Base-by-base conservation (phyloP, 2,888 invertebrate species). In the Conistra vaccinii region DNA sequence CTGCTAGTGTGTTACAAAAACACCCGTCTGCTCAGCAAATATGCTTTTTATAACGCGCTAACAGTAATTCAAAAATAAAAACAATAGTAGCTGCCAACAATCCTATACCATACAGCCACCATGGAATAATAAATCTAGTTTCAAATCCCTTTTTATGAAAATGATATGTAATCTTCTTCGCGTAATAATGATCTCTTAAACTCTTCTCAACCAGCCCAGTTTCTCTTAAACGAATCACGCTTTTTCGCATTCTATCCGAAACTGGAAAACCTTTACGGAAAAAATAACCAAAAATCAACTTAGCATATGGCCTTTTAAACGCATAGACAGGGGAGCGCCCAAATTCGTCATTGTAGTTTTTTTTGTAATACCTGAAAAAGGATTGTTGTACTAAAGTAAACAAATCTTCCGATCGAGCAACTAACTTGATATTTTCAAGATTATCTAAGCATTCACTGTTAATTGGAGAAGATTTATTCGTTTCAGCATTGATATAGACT, bases 201-300 rank as follows among this genome's bases (percentile, higher is more conserved):
- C 12, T 76, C 62, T 80, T 86, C 0, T 63, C 29, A 29, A 74
- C 55, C 3, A 86, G 48, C 1, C 87, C 86, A 26, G 39, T 73
- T 55, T 86, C 81, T 57, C 68, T 76, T 26, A 86, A 61, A 32
- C 78, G 66, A 2, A 83, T 10, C 12, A 53, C 55, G 39, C 68
- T 76, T 23, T n/a, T 35, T 20, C 63, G 48, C 67, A 86, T 75
- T 26, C 74, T 72, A 32, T 68, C 60, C 4, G 80, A 58, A n/a
- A 87, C 17, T 0, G 87, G 86, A 60, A 70, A 87, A 0, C 81
- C 87, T 61, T 87, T 87, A 6, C 79, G 78, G 45, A 87, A 87
- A 53, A 66, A 81, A 20, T 60, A 80, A 5, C 62, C 70, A 5
- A 70, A 73, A 12, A 73, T 68, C 4, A 62, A 23, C 60, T 70